These are phyloP conservation scores for Threskiornis aethiopicus DNA, from an alignment of 2,797 vertebrate species.

Conservation along the genomic window DNA sequence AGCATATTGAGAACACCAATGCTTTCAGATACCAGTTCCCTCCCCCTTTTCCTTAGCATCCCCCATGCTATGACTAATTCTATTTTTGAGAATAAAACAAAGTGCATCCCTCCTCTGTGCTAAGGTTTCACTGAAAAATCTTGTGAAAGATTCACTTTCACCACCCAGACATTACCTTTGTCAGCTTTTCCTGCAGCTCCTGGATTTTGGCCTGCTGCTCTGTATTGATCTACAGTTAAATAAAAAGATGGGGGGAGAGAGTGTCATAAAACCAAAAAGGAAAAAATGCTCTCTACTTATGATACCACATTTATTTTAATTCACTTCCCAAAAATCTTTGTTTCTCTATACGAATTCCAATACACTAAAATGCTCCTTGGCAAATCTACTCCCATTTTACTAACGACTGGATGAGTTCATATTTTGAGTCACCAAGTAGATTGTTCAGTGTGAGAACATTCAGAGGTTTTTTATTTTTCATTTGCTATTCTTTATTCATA, in stretches of 20 bases:
- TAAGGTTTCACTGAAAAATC: constrained; percentile 20
- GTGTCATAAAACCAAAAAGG: neutral
- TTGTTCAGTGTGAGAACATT: neutral
- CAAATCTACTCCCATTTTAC: neutral
- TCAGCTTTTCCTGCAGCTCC: constrained; percentile 94
- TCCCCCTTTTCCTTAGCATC: constrained; percentile 36
- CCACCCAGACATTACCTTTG: constrained; percentile 82
- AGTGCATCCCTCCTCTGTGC: constrained; percentile 24
- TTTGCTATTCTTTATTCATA: neutral
- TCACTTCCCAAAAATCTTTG: neutral
- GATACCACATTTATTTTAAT: neutral
- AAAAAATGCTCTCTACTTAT: neutral
- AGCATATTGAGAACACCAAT: constrained; percentile 46
- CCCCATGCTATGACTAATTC: constrained; percentile 57
- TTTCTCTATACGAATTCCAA: neutral
- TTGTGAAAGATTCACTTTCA: neutral
- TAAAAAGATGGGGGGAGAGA: neutral
- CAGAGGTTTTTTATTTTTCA: neutral
- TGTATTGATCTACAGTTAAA: constrained; percentile 83
- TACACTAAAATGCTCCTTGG: neutral
- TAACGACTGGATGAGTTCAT: neutral
- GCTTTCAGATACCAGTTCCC: constrained; percentile 56
- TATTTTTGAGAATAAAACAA: constrained; percentile 53
- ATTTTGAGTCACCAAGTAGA: neutral
- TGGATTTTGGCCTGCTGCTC: constrained; percentile 94